phyloP scores from a whole-genome alignment of 1,140 invertebrate species.

The Anastrepha obliqua region DNA sequence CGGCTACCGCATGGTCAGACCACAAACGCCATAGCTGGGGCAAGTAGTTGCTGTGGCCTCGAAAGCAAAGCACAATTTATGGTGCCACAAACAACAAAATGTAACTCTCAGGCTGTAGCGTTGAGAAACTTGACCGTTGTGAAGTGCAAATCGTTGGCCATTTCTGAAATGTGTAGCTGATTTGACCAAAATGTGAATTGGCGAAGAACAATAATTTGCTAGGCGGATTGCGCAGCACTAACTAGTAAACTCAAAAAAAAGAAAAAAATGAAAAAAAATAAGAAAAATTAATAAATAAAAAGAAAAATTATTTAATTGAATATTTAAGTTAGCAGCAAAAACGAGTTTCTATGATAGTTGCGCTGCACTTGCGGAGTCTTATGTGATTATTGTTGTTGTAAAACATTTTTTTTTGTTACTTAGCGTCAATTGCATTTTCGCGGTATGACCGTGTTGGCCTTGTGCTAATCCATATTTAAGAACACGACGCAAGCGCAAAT shows the following conservation, averaged over 20 bases:
- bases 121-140: neutral
- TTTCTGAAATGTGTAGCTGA: neutral
- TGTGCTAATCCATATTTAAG: constrained; percentile 34
- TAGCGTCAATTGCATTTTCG: neutral
- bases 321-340: neutral
- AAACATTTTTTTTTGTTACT: too few species aligned
- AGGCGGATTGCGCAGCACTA: neutral
- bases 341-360: neutral
- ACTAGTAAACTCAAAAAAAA: neutral
- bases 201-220: neutral
- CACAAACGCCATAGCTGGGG: neutral
- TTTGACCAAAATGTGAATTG: neutral
- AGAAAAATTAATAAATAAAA: neutral
- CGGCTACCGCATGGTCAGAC: constrained; percentile 28
- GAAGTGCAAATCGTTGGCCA: neutral
- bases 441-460: neutral
- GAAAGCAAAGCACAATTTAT: neutral
- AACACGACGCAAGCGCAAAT: neutral
- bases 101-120: neutral
- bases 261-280: too few species aligned
- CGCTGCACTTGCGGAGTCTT: neutral
- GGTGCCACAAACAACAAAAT: neutral
- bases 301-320: neutral
- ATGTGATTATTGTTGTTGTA: neutral
- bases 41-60: neutral